phyloP scores from a whole-genome alignment of 2,113 vertebrate species.

The Corythaeola cristata region DNA sequence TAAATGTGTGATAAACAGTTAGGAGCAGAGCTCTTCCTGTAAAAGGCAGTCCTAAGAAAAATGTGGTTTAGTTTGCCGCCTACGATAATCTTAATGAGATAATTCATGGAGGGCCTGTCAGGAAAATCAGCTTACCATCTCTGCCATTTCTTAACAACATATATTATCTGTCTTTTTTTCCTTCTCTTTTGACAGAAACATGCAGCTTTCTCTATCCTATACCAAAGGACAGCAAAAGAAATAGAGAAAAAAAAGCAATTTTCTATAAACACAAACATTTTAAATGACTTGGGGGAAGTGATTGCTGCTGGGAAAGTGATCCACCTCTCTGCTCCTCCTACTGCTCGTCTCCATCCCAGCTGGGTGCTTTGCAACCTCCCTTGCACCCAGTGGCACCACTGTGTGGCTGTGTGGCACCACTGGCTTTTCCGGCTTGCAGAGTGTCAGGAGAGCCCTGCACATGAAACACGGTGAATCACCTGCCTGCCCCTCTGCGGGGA shows the following conservation, averaged over 20 bases:
- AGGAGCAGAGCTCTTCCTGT: not conserved
- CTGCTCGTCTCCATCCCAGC: not conserved
- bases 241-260: rapidly evolving
- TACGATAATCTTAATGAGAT: not conserved
- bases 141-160: not conserved
- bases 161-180: not conserved
- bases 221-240: not conserved
- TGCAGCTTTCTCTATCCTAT: not conserved
- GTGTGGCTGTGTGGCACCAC: not conserved
- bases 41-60: not conserved
- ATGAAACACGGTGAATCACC: rapidly evolving
- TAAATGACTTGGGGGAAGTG: rapidly evolving
- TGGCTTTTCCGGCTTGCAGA: not conserved
- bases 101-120: not conserved
- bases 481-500: not conserved
- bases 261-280: not conserved
- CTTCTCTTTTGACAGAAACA: not conserved
- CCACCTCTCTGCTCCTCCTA: not conserved
- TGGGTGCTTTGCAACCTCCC: not conserved
- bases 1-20: not conserved
- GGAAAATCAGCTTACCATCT: not conserved
- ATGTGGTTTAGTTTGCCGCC: not conserved
- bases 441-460: not conserved
- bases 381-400: not conserved
- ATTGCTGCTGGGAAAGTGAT: not conserved